Evolutionary conservation across 2,113 vertebrate genomes (phyloP).

Genomic region (Mobula hypostoma): DNA sequence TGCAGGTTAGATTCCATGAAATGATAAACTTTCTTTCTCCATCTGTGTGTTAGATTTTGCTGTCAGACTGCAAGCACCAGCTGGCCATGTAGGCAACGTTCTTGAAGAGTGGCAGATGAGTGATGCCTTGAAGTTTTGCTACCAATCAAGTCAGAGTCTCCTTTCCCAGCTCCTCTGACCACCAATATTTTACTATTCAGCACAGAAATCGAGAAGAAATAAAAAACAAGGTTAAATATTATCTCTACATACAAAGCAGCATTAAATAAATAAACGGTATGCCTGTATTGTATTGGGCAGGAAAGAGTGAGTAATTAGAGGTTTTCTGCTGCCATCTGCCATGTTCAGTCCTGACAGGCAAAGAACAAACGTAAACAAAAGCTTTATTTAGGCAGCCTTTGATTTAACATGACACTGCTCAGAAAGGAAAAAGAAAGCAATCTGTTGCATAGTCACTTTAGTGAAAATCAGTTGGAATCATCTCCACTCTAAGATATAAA

Average conservation of each 20-base stretch:
- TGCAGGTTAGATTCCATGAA: background rate
- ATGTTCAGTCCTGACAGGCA: background rate
- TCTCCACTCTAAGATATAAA: background rate
- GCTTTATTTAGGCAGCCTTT: conserved; percentile 15
- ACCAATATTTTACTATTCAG: too few species aligned
- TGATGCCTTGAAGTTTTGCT: background rate
- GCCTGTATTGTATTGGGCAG: background rate
- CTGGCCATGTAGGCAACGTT: background rate
- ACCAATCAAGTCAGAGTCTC: background rate
- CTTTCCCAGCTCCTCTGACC: background rate
- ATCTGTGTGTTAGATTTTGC: background rate
- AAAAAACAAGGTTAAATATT: background rate
- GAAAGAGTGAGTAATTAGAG: background rate
- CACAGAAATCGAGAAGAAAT: background rate
- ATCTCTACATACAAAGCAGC: background rate
- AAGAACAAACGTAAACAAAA: background rate
- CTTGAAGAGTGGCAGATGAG: background rate
- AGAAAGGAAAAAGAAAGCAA: background rate
- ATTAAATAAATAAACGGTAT: background rate
- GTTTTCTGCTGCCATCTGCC: conserved; percentile 11
- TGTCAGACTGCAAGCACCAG: background rate
- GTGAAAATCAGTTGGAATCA: background rate
- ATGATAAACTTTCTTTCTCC: background rate
- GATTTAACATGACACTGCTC: background rate
- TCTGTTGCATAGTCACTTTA: background rate